Evolutionary conservation across 2,113 vertebrate genomes (phyloP).

Genomic region (Sclerurus mexicanus): DNA sequence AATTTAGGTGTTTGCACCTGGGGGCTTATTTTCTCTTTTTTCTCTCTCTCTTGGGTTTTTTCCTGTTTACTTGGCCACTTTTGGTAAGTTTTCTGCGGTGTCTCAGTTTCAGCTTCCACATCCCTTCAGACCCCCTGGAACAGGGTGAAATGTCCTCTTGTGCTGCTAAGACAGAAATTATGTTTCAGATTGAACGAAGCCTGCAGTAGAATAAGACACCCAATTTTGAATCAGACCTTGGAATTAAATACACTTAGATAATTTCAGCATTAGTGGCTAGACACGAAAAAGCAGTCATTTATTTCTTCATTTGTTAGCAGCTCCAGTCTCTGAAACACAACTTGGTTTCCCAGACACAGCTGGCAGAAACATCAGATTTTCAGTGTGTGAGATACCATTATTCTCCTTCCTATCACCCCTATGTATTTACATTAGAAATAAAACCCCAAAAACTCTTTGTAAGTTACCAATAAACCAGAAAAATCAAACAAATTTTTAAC

Average conservation of each 20-base stretch:
- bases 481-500: not conserved
- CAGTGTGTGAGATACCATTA: not conserved
- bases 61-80: too few relatives aligned
- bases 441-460: not conserved
- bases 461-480: not conserved
- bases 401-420: not conserved
- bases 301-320: not conserved
- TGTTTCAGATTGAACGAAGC: not conserved
- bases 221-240: not conserved
- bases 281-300: not conserved
- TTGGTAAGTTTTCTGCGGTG: too few relatives aligned
- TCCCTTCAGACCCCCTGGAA: too few relatives aligned
- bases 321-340: not conserved
- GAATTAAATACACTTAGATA: not conserved
- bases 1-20: too few relatives aligned
- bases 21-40: too few relatives aligned
- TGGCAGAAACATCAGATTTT: not conserved
- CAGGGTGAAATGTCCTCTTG: not conserved
- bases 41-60: too few relatives aligned
- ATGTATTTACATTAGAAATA: not conserved
- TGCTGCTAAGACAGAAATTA: not conserved
- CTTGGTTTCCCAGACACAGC: not conserved
- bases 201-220: not conserved
- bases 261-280: not conserved
- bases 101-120: too few relatives aligned